phyloP scores from a whole-genome alignment of 2,888 invertebrate genomes.

The Stomorhina lunata region DNA sequence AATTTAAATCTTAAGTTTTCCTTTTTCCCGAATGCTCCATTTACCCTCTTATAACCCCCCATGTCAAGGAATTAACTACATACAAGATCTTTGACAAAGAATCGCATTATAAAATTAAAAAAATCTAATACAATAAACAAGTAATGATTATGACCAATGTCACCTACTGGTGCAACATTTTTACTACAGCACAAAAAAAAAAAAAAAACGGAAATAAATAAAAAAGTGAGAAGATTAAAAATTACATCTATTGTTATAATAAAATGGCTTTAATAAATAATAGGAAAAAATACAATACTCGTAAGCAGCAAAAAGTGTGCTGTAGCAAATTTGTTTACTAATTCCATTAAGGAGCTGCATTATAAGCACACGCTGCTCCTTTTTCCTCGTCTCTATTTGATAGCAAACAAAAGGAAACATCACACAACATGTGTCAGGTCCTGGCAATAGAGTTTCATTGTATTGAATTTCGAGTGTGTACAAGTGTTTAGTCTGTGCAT shows the following conservation, averaged over 20 bases:
- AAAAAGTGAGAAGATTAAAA: slow-evolving; percentile 45
- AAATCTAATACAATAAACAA: neutral
- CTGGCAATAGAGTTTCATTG: neutral
- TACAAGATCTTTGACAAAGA: neutral
- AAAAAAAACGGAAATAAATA: neutral
- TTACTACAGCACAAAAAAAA: neutral
- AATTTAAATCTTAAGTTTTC: neutral
- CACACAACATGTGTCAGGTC: slow-evolving; percentile 5
- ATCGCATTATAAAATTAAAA: neutral
- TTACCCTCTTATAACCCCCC: neutral
- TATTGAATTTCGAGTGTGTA: neutral
- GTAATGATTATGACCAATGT: neutral
- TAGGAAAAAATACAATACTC: neutral
- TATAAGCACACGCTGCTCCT: neutral
- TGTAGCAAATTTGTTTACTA: slow-evolving; percentile 26
- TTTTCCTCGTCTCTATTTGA: neutral
- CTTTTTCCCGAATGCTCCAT: no score
- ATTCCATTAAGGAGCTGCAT: slow-evolving; percentile 24
- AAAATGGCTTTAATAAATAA: slow-evolving; percentile 11
- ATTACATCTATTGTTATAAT: slow-evolving; percentile 45
- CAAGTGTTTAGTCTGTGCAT: slow-evolving; percentile 17
- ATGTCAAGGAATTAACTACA: neutral
- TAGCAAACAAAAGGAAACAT: neutral
- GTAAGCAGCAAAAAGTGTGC: neutral
- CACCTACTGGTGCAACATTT: neutral